Base-by-base conservation (phyloP, 2,888 invertebrate species). In the Dorcus hopei region DNA sequence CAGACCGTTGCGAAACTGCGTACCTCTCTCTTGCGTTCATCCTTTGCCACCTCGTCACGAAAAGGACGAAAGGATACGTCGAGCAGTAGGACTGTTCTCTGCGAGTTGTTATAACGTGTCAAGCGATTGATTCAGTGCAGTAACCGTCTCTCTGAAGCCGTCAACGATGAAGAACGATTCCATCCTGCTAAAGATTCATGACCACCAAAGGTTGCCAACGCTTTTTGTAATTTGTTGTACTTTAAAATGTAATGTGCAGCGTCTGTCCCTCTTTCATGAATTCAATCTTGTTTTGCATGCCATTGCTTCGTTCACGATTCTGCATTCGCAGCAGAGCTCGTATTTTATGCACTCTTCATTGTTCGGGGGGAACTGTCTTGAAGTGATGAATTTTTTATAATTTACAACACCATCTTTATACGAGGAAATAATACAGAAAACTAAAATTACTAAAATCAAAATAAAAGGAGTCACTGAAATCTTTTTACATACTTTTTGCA, bases 141-240 rank as follows among this genome's bases (percentile, higher is more conserved):
- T 59, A 59, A 59, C 63, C 59, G 62, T 64, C 65, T 62, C 61
- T 59, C 55, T 60, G 60, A 65, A 54, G 54, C 62, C 62, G 67
- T 65, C 67, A 59, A 57, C 60, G 48, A 65, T 66, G 65, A 66
- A 52, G 65, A 63, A 66, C 61, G 65, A 62, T 61, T 62, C 58
- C 64, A 61, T 65, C 63, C 63, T 61, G 61, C 59, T 61, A 55
- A 63, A 66, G 66, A 67, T 65, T 67, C 67, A 67, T 64, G 65
- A 54, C 57, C 64, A 61, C 61, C 56, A 51, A 61, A 61, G 61
- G 60, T 63, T 65, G 65, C 62, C 64, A 66, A 62, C 61, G 64
- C 61, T 65, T 65, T 64, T 65, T 64, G 64, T 62, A 62, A 65
- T 67, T 64, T 61, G 62, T 61, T 63, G 60, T 59, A 61, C 54